Percentiles rank a stretch among this genome's conserved stretches.
Conservation (phyloP, 2,113 vertebrate species). For the Lamprologus sp. region DNA sequence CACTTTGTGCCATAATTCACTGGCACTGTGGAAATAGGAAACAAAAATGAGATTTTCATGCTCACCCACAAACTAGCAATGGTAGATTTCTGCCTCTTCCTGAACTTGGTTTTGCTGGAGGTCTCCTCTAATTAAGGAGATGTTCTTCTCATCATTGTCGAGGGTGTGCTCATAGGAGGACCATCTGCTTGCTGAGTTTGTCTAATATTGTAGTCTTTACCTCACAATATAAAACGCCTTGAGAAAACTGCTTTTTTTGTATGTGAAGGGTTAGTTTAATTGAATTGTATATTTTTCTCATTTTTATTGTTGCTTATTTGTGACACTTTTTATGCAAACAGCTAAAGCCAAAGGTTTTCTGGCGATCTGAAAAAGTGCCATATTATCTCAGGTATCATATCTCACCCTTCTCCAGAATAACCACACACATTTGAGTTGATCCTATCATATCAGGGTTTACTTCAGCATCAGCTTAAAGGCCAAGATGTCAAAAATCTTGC, state of each 20-base stretch:
- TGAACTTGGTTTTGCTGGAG: background rate
- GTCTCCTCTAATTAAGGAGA: background rate
- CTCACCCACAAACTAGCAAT: background rate
- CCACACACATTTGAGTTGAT: background rate
- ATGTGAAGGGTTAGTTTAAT: background rate
- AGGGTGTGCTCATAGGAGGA: background rate
- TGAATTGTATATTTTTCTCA: background rate
- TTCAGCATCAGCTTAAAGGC: background rate
- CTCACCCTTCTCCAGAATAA: background rate
- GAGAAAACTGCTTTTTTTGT: background rate
- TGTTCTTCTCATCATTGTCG: background rate
- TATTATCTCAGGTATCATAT: background rate
- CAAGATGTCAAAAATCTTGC: background rate
- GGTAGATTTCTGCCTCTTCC: background rate
- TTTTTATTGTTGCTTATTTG: background rate
- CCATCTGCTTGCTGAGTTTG: background rate
- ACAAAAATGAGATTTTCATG: background rate
- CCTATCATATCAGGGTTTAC: background rate
- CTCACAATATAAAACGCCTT: background rate
- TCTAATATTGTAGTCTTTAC: background rate
- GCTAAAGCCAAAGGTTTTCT: background rate
- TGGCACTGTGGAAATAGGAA: background rate
- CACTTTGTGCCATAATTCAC: background rate
- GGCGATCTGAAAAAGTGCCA: background rate
- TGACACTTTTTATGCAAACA: background rate